Evolutionary conservation across 2,797 vertebrate genomes (phyloP).

Genomic region (Aotus griseimembra): DNA sequence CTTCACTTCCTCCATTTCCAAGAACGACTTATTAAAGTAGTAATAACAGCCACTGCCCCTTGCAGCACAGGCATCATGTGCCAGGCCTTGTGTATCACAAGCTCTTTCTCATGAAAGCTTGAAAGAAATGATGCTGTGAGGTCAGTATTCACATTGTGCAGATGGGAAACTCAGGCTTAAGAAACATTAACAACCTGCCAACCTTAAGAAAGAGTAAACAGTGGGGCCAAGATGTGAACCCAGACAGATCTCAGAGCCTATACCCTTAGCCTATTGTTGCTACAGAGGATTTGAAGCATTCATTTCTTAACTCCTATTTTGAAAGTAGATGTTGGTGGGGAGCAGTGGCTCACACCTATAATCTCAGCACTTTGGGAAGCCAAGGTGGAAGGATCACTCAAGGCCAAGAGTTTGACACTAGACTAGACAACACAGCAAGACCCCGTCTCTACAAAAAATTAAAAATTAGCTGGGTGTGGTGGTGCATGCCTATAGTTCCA

Average conservation of each 20-base stretch:
- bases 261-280: background rate
- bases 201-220: background rate
- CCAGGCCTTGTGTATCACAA: background rate
- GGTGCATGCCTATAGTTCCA: background rate
- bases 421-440: background rate
- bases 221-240: background rate
- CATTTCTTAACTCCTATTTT: background rate
- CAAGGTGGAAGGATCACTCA: background rate
- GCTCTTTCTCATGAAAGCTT: background rate
- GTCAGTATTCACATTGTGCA: background rate
- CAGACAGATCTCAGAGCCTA: background rate
- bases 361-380: background rate
- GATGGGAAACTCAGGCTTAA: background rate
- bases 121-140: background rate
- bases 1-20: background rate
- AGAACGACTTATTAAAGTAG: background rate
- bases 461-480: background rate
- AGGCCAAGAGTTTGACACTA: background rate
- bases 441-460: background rate
- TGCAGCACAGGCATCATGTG: too few species aligned
- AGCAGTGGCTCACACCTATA: background rate
- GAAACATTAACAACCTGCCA: background rate
- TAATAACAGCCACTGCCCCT: background rate
- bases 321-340: background rate
- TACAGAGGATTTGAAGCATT: background rate